A percentile compares a stretch with the other conserved stretches of the same genome.
phyloP scores from a whole-genome alignment of 2,797 vertebrate genomes.

The Falco naumanni region DNA sequence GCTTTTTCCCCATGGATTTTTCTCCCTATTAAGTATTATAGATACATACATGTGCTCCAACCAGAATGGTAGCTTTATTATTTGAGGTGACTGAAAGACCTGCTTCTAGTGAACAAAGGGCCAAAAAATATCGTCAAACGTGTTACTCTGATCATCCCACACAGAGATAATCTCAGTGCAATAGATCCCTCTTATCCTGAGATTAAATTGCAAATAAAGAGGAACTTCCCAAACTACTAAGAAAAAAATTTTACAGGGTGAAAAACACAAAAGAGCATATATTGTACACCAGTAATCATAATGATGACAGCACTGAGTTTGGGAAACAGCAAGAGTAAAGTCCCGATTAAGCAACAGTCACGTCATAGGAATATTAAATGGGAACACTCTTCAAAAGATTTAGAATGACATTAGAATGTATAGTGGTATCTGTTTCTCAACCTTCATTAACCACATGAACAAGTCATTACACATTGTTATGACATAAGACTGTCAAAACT shows the following conservation, averaged over 20 bases:
- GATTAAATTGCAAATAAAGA: background rate
- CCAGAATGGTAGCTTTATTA: background rate
- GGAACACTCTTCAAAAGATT: conserved; percentile 18
- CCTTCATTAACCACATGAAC: conserved; percentile 32
- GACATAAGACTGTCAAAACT: conserved; percentile 58
- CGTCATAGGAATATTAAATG: conserved; percentile 29
- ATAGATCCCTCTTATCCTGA: background rate
- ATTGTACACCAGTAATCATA: background rate
- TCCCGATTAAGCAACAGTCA: conserved; percentile 26
- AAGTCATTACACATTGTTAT: conserved; percentile 38
- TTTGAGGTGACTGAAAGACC: background rate
- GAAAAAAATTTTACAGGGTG: conserved; percentile 1
- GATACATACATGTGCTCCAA: background rate
- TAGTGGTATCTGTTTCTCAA: conserved; percentile 18
- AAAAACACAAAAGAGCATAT: background rate
- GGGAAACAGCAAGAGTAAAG: conserved; percentile 35
- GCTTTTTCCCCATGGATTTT: conserved; percentile 68
- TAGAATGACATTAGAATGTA: conserved; percentile 7
- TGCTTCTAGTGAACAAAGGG: background rate
- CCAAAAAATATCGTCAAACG: background rate
- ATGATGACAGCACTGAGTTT: conserved; percentile 43
- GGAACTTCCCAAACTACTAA: background rate
- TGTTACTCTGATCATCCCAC: background rate
- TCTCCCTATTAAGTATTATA: background rate
- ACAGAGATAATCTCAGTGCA: conserved; percentile 16